Evolutionary conservation across 2,888 invertebrate species (phyloP), one percentile per base, ranked within the genome.

Genomic region (Drosophila mimetica): DNA sequence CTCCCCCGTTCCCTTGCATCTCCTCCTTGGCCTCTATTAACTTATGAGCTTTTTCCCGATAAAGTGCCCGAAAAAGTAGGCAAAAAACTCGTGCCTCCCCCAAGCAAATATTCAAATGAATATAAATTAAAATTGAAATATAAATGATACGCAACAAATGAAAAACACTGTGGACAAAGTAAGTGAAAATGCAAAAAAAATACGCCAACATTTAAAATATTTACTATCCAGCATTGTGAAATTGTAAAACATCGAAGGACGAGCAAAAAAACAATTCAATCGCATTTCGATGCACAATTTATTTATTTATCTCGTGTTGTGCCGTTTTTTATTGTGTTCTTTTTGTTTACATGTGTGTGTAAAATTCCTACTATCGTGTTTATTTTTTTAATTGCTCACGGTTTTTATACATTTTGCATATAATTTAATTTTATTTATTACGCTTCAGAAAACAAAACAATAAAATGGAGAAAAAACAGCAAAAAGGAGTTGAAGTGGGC

Each of bases 361-460:
- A 74, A 76, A 80, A 74, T 73, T 67, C 76, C 71, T 69, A 64
- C 71, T 66, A 65, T 66, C 79, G 87, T 82, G 87, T 82, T 86
- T 86, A 80, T 82, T 82, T 82, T 82, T 82, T 87, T 72, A 85
- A 82, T 85, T 78, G 76, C 44, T 83, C 54, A 65, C 58, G 55
- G 76, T 71, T 83, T 79, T 86, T 77, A 70, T 65, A 50, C 63
- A 70, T 71, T 71, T 58, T 44, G 64, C 71, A 71, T 74, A 78
- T 81, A 82, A 86, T 87, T 87, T 85, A 86, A 82, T 84, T 82
- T 87, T 87, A 87, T 82, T 85, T 82, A 87, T 84, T 72, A 61
- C 66, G 55, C 42, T 54, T 44, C 42, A 46, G 65, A 75, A 53
- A 22, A 20, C 22, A 36, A 46, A 54, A 18, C 22, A 55, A 64